Evolutionary conservation across 1,140 invertebrate species (phyloP), one percentile per base, ranked within the genome.

Genomic region (Drosophila paulistorum): DNA sequence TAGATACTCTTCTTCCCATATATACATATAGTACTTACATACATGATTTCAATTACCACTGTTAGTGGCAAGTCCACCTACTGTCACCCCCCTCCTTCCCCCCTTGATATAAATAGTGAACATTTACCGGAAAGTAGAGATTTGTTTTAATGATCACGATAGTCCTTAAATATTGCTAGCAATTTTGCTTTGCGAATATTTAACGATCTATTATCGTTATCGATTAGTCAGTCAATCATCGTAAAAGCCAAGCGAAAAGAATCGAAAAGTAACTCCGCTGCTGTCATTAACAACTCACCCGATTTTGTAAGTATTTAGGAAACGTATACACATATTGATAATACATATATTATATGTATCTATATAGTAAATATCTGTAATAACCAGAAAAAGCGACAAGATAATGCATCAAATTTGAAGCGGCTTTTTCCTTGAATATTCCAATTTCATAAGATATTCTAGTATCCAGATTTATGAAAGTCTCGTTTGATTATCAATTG

Each of bases 91-190:
- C 41, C 48, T 2, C 17, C 13, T 11, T n/a, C 20, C 17, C 2
- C 48, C 42, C 45, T 75, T 79, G n/a, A 90, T 91, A 91, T 91
- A 91, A 91, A 91, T 79, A 78, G 69, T 91, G 90, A 86, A 91
- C 90, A 91, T 91, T 91, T 91, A 79, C 90, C 90, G 90, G 90
- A 91, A 91, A 82, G 81, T 91, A 82, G 71, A 74, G 75, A 86
- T 85, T 48, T 79, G 23, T 51, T 13, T 76, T 68, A 66, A 58
- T 33, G 63, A 54, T 59, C 58, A 76, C 82, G 82, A 86, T 82
- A 65, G 61, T 85, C 83, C 66, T 85, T 85, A 85, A 85, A 85
- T 87, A 86, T 85, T 85, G 78, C 71, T 14, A 33, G 2, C 9
- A 6, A 26, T 10, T 39, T 30, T 33, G 30, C 39, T 6, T 30